A percentile compares a stretch with the other conserved stretches of the same genome.
These are phyloP conservation scores for Dromius quadrimaculatus DNA, from an alignment of 2,888 invertebrate genomes.

Conservation along the genomic window DNA sequence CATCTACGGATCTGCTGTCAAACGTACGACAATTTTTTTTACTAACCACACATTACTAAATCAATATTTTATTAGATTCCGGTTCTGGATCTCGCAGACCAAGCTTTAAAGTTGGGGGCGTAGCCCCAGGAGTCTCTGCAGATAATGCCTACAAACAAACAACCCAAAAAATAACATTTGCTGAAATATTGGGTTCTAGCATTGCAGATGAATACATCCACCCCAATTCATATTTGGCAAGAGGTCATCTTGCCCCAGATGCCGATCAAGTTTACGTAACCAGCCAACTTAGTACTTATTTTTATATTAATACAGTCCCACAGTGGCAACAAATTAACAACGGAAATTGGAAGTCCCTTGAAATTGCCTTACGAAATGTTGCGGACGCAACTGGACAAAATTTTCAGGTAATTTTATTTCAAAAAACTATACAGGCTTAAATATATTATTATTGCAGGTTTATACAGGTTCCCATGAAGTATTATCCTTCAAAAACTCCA, in stretches of 20 bases:
- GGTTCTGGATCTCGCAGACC: slow-evolving; percentile 11
- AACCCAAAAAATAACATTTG: slow-evolving; percentile 58
- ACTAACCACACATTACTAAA: neutral
- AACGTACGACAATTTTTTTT: slow-evolving; percentile 60
- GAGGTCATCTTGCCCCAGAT: slow-evolving; percentile 66
- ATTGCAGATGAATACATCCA: slow-evolving; percentile 57
- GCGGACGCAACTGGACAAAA: slow-evolving; percentile 59
- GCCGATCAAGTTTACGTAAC: slow-evolving; percentile 64
- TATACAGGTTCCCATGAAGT: slow-evolving; percentile 63
- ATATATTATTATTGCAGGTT: too few relatives aligned
- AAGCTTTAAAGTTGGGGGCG: slow-evolving; percentile 36
- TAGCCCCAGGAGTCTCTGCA: slow-evolving; percentile 50
- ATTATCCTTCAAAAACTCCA: slow-evolving; percentile 63
- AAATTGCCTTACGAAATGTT: slow-evolving; percentile 61
- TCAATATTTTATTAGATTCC: neutral
- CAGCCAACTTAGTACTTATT: slow-evolving; percentile 65
- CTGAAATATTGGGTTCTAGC: slow-evolving; percentile 56
- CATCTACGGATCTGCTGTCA: slow-evolving; percentile 63
- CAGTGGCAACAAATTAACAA: slow-evolving; percentile 66
- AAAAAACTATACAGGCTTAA: too few relatives aligned
- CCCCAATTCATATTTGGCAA: slow-evolving; percentile 59
- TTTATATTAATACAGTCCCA: slow-evolving; percentile 65
- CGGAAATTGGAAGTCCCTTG: slow-evolving; percentile 65
- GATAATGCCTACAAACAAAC: slow-evolving; percentile 56
- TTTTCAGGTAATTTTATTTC: too few relatives aligned